These are phyloP conservation scores for Lepidurus packardi DNA, from an alignment of 1,140 invertebrate genomes.

Conservation along the genomic window DNA sequence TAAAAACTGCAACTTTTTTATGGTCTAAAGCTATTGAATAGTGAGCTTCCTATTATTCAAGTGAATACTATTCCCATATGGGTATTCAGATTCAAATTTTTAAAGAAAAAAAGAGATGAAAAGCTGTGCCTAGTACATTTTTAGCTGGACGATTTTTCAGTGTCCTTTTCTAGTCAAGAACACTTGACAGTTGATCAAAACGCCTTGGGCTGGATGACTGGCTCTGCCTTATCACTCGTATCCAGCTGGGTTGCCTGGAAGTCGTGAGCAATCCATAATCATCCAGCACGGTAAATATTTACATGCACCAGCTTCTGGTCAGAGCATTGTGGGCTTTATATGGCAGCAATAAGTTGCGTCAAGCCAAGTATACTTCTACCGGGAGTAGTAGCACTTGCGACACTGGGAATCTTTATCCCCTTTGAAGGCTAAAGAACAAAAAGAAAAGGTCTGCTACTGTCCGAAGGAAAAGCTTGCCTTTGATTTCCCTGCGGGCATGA, in stretches of 20 bases:
- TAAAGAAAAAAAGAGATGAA: too few relatives aligned
- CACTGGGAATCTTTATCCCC: neutral
- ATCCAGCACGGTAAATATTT: neutral
- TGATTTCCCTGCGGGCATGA: neutral
- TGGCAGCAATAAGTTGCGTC: neutral
- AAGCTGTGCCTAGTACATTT: too few relatives aligned
- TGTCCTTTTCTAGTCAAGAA: neutral
- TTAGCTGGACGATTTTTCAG: neutral
- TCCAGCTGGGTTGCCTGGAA: neutral
- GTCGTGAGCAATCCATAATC: conserved; percentile 2
- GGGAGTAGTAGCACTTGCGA: neutral
- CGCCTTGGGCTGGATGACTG: neutral
- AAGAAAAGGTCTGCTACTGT: neutral
- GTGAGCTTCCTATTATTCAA: too few relatives aligned
- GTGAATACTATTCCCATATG: too few relatives aligned
- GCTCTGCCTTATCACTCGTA: neutral
- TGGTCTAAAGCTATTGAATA: neutral
- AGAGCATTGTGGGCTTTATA: neutral
- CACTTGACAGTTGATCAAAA: neutral
- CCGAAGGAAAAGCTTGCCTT: neutral
- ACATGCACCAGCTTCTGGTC: conserved; percentile 2
- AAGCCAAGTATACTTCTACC: neutral
- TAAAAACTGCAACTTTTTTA: neutral
- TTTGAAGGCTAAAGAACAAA: neutral
- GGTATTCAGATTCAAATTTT: too few relatives aligned